phyloP scores from a whole-genome alignment of 2,113 vertebrate species.

The Phalacrocorax pelagicus region DNA sequence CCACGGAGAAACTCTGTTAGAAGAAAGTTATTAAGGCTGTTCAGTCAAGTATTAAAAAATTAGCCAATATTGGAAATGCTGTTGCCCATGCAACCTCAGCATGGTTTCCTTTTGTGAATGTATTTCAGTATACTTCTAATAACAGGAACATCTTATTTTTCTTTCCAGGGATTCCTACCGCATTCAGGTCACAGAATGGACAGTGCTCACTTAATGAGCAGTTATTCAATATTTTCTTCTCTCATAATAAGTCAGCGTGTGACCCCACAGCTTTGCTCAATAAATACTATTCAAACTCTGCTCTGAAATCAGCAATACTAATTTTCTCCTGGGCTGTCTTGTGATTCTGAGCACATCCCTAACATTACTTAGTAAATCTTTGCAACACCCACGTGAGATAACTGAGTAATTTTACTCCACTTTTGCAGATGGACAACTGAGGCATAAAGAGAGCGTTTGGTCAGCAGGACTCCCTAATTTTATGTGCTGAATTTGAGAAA shows the following conservation, averaged over 20 bases:
- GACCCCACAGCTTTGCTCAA: not conserved
- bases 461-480: not conserved
- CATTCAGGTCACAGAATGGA: not conserved
- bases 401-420: not conserved
- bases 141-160: not conserved
- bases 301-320: constrained; percentile 6
- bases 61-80: not conserved
- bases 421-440: not conserved
- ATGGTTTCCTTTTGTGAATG: not conserved
- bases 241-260: not conserved
- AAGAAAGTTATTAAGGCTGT: not conserved
- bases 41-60: not conserved
- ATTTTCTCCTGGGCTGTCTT: not conserved
- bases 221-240: constrained; percentile 30
- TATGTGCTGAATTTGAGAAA: not conserved
- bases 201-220: not conserved
- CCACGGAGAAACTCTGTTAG: not conserved
- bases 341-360: not conserved
- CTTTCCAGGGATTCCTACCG: not conserved
- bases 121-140: not conserved
- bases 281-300: not conserved
- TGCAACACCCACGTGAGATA: not conserved
- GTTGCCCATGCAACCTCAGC: not conserved
- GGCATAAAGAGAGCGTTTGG: not conserved
- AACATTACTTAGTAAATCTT: not conserved